Evolutionary conservation across 2,113 vertebrate species (phyloP), one percentile per base, ranked within the genome.

Genomic region (Hassar affinis): DNA sequence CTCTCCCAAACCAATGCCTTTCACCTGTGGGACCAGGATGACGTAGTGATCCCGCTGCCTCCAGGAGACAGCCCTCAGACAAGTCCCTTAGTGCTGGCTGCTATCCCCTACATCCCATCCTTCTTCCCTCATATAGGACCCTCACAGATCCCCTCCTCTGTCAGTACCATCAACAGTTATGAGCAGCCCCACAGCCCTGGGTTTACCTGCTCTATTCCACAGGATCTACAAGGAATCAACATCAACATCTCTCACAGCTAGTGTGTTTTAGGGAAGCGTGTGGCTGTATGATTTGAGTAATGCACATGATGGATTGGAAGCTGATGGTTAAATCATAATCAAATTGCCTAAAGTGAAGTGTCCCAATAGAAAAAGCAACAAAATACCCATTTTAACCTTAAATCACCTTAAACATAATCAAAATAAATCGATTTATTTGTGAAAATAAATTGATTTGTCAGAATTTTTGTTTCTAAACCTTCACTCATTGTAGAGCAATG

Each of bases 1-100:
- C 90, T 92, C 8, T 80, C 92, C 64, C 93, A 93, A 89, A 30
- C 68, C 68, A 95, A 95, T 18, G 91, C 93, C 85, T 95, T 94
- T 89, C 93, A 94, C 12, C 91, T 95, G 84, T 94, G 94, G 94
- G 92, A 95, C 89, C 91, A 92, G 89, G 93, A 94, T 1, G 92
- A 92, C 8, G 91, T 94, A 62, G 87, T 92, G 69, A 90, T 94
- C 85, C 69, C 93, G 1, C 78, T 94, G 72, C 84, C 90, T 3
- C 78, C 42, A 0, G 87, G 91, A 0, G 88, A 92, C 4, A 90
- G 88, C 85, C 84, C 89, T 10, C 89, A 84, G 87, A 35, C 4
- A 74, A 94, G 92, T 89, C 93, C 94, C 0, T 79, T 91, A 38
- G 90, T 94, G 81, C 80, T 93, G 86, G 61, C 90, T 0, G 79